Base-by-base conservation (phyloP, 2,113 vertebrate species). In the Scatophagus argus region DNA sequence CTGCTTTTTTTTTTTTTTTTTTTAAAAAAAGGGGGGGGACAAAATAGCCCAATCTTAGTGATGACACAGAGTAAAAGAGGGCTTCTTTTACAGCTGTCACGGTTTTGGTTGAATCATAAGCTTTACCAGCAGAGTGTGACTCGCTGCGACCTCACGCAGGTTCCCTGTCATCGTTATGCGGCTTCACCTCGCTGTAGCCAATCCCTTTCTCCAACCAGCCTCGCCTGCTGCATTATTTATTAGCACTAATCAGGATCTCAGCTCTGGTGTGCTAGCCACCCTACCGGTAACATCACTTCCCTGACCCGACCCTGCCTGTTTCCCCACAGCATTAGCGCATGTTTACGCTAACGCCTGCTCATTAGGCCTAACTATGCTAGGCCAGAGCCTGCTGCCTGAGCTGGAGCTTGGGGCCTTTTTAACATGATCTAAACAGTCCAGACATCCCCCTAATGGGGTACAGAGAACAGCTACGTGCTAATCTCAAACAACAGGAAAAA, bases 261-360 rank as follows among this genome's bases (percentile, higher is more conserved):
- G 88, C 81, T 84, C 91, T 79, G 79, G 85, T 82, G 79, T 87
- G 85, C 86, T 83, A 74, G 91, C 91, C 83, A 91, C 91, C 89
- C 90, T 88, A 89, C 88, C 66, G 90, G 83, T 92, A 93, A 93
- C 91, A 92, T 92, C 89, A 74, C 90, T 93, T 89, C 80, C 77
- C 88, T 93, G 93, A 94, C 92, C 92, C 76, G 87, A 91, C 89
- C 91, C 93, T 72, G 77, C 89, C 91, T 84, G 87, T 79, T 91
- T 90, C 86, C 92, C 87, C 88, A 87, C 90, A 88, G 92, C 88
- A 88, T 92, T 89, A 84, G 46, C 55, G 81, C 46, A 54, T 93
- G 93, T 92, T 94, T 92, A 91, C 82, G 88, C 85, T 90, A 89
- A 90, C 89, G 83, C 84, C 79, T 80, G 84, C 88, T 93, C 88